phyloP scores from a whole-genome alignment of 2,888 invertebrate genomes.

The Agriopis aurantiaria region DNA sequence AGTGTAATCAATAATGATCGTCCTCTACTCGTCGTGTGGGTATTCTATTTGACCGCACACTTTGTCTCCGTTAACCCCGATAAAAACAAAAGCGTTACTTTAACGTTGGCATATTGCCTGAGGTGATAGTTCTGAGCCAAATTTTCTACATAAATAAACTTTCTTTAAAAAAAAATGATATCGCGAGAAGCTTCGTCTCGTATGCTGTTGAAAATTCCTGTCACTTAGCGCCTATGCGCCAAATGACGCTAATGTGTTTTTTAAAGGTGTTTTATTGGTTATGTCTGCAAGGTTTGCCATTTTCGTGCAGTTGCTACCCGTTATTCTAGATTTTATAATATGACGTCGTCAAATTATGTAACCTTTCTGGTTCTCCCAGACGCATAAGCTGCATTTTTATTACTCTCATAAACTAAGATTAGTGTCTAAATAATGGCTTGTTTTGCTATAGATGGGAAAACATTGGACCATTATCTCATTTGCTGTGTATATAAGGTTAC shows the following conservation, averaged over 20 bases:
- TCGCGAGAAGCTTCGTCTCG: constrained; percentile 54
- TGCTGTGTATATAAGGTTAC: background rate
- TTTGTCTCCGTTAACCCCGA: constrained; percentile 62
- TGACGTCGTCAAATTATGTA: constrained; percentile 32
- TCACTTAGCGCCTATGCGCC: constrained; percentile 34
- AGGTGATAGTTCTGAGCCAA: constrained; percentile 55
- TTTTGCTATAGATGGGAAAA: constrained; percentile 17
- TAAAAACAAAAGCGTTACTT: constrained; percentile 60
- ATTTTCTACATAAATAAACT: constrained; percentile 62
- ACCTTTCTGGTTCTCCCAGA: constrained; percentile 19
- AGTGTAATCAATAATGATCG: constrained; percentile 8
- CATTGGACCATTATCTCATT: constrained; percentile 19
- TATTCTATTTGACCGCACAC: constrained; percentile 26
- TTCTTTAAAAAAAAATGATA: too few relatives aligned
- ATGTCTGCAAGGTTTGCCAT: constrained; percentile 23
- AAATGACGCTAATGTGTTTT: constrained; percentile 22
- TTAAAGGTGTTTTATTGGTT: constrained; percentile 21
- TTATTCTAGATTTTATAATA: constrained; percentile 33
- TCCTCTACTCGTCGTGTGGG: constrained; percentile 6
- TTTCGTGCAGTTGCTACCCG: constrained; percentile 35
- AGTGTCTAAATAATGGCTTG: constrained; percentile 17
- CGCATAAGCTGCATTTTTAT: constrained; percentile 8
- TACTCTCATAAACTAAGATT: constrained; percentile 13
- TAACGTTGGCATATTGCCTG: constrained; percentile 70
- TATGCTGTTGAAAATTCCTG: constrained; percentile 40